Evolutionary conservation across 2,888 invertebrate genomes (phyloP).

Genomic region (Hoplodrina ambigua): DNA sequence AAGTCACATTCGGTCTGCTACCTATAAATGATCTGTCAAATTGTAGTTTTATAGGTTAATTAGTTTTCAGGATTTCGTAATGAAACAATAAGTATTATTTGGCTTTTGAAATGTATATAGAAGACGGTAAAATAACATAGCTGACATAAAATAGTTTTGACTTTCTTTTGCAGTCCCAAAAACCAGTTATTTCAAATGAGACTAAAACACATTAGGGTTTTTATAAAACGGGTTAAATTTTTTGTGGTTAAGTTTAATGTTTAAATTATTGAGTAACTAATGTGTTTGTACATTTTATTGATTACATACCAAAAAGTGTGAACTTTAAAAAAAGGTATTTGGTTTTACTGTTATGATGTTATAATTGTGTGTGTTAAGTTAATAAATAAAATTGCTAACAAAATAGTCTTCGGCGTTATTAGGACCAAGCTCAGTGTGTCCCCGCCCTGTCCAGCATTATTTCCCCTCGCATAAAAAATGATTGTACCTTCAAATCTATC

Average conservation of each 20-base stretch:
- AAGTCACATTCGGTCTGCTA: no score
- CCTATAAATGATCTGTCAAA: no score
- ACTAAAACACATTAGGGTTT: slow-evolving; percentile 5
- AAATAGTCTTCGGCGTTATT: background rate
- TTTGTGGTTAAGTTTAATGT: slow-evolving; percentile 19
- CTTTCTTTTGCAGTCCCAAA: background rate
- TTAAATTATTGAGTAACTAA: background rate
- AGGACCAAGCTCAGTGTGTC: slow-evolving; percentile 65
- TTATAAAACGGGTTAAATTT: slow-evolving; percentile 8
- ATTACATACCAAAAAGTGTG: no score
- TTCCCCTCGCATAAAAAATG: slow-evolving; percentile 90
- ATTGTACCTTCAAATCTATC: slow-evolving; percentile 91
- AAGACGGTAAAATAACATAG: background rate
- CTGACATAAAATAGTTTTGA: background rate
- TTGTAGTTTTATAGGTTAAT: no score
- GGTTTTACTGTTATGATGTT: no score
- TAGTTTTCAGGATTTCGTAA: no score
- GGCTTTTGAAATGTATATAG: no score
- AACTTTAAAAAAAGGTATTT: background rate
- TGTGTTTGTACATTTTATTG: background rate
- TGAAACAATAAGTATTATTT: no score
- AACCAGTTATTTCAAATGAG: background rate
- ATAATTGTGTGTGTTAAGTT: no score
- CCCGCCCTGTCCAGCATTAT: slow-evolving; percentile 69
- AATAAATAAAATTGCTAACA: background rate